Evolutionary conservation across 2,888 invertebrate species (phyloP).

Genomic region (Macrostomum cliftonense): DNA sequence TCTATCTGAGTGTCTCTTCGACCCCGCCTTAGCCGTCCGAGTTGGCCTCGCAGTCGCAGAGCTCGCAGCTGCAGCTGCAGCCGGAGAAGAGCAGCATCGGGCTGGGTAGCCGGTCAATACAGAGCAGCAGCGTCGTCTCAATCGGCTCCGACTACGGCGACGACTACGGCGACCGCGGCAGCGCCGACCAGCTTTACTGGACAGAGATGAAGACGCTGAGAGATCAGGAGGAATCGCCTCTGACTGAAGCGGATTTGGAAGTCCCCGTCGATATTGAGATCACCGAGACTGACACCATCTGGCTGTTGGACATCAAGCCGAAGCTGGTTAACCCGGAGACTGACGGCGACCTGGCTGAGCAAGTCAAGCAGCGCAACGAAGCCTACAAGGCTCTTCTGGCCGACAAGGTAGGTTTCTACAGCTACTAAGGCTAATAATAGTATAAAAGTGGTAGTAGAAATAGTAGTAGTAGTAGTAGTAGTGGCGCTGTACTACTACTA

Average conservation of each 20-base stretch:
- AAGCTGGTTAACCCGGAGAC: conserved; percentile 21
- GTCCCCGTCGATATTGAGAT: conserved; percentile 22
- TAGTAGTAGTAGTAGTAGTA: too few species aligned
- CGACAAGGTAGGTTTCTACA: too few species aligned
- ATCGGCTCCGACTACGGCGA: neutral
- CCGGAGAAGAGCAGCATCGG: conserved; percentile 3
- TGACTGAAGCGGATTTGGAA: conserved; percentile 26
- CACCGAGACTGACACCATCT: conserved; percentile 31
- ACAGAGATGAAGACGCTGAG: conserved; percentile 20
- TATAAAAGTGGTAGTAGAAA: too few species aligned
- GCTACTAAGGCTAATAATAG: too few species aligned
- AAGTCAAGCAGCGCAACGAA: conserved; percentile 20
- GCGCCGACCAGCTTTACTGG: conserved; percentile 12
- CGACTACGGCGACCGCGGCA: neutral
- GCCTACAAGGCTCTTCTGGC: conserved; percentile 17
- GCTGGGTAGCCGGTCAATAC: neutral
- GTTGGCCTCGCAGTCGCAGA: too few species aligned
- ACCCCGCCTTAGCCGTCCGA: too few species aligned
- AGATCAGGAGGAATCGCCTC: conserved; percentile 15
- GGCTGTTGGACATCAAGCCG: conserved; percentile 31
- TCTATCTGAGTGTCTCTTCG: too few species aligned
- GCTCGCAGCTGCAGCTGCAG: too few species aligned
- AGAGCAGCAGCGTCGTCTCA: neutral
- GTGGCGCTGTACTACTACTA: neutral
- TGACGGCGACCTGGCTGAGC: conserved; percentile 25